Base-by-base conservation (phyloP, 2,113 vertebrate species). In the Chunga burmeisteri region DNA sequence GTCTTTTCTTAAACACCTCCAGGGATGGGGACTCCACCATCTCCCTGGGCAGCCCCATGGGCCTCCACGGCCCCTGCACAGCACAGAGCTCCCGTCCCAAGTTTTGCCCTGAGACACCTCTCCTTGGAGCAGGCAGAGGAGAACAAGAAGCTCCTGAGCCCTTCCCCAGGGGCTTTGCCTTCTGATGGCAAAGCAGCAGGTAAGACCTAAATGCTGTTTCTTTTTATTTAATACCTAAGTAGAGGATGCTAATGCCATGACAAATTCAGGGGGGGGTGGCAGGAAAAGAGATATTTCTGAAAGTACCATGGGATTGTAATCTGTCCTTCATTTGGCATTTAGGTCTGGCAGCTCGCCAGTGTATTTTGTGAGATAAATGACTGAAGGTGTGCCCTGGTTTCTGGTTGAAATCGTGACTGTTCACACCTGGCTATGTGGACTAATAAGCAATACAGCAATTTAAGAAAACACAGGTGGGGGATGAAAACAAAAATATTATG, bases 351-450 rank as follows among this genome's bases (percentile, higher is more conserved):
- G 30, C 66, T 67, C 4, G 1, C n/a, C 3, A 11, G 42, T 34
- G 42, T 18, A 4, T 40, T 65, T 40, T n/a, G 23, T 26, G 71
- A 16, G 46, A 9, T 15, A 46, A 30, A 11, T 6, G 38, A 5
- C 44, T 11, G 7, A 25, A 22, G 40, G 16, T 7, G 46, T 26
- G 30, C 25, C 50, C 30, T 32, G 49, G 15, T 6, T 79, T 26
- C 61, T 11, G 23, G 11, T 3, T 47, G 61, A 38, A 62, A 61
- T 50, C 6, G 1, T 10, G 4, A 5, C 38, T 40, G 16, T 46
- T 32, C 19, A 2, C 29, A 12, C 10, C 1, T 2, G 40, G 15
- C 29, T 26, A 1, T 2, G 13, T 0, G 1, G 18, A 20, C 16
- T 30, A 18, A 22, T 20, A 38, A 38, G 38, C 38, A 38, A 38